Evolutionary conservation across 2,888 invertebrate genomes (phyloP).

Genomic region (Copidosoma aretas): DNA sequence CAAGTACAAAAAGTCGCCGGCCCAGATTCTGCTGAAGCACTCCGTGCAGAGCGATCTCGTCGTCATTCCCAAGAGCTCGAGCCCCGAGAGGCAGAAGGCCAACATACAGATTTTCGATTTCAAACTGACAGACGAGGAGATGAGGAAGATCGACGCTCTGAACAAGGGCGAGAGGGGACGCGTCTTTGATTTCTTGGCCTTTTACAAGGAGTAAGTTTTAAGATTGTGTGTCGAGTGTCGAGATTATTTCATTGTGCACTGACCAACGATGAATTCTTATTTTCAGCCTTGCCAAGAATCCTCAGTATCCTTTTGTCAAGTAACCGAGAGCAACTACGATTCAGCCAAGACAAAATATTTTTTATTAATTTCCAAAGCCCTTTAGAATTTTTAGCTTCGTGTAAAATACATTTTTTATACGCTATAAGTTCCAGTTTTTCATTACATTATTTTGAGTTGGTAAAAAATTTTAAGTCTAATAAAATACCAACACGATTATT

Average conservation of each 20-base stretch:
- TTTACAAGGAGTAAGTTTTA: slow-evolving; percentile 53
- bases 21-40: slow-evolving; percentile 75
- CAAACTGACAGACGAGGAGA: slow-evolving; percentile 66
- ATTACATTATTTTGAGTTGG: too few relatives aligned
- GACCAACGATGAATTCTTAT: slow-evolving; percentile 15
- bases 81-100: slow-evolving; percentile 71
- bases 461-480: too few relatives aligned
- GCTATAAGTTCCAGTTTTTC: too few relatives aligned
- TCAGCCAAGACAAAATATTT: slow-evolving; percentile 24
- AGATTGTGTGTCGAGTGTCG: not conserved
- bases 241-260: not conserved
- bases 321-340: not conserved
- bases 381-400: too few relatives aligned
- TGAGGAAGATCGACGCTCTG: slow-evolving; percentile 65
- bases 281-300: slow-evolving; percentile 70
- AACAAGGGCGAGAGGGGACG: slow-evolving; percentile 72
- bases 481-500: not conserved
- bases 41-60: slow-evolving; percentile 72
- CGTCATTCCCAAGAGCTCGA: slow-evolving; percentile 82
- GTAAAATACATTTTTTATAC: too few relatives aligned
- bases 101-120: slow-evolving; percentile 76
- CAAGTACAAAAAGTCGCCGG: slow-evolving; percentile 70
- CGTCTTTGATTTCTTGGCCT: slow-evolving; percentile 70
- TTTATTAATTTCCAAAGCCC: slow-evolving; percentile 22
- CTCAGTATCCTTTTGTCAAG: slow-evolving; percentile 70